Evolutionary conservation across 2,797 vertebrate species (phyloP), one percentile per base, ranked within the genome.

Genomic region (Pipistrellus pygmaeus): DNA sequence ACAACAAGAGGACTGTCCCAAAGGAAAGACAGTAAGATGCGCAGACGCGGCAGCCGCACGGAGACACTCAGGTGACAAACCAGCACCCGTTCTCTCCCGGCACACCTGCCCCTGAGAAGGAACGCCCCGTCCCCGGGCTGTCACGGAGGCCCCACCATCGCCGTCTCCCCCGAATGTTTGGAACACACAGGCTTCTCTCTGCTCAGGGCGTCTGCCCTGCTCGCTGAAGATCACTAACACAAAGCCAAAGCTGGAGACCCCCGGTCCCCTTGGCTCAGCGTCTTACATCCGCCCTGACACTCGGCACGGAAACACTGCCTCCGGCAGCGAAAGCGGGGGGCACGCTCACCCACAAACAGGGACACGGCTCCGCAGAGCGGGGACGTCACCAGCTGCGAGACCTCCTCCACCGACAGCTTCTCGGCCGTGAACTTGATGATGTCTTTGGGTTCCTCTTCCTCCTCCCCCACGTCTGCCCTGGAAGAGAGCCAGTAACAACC

Each of bases 331-430:
- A 41, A 41, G 38, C 38, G 6, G 38, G 38, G 38, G 38, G 7
- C 38, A 41, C 6, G 38, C 38, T 97, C 97, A 99, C 99, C 99
- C 95, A 99, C 97, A 90, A 99, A 99, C 0, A 99, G 81, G 48
- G 99, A 99, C 25, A 99, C 93, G 27, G 99, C 99, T 25, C 99
- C 99, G 97, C 99, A 99, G 71, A 90, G 97, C 0, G 99, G 95
- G 93, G 99, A 99, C 90, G 98, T 53, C 10, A 99, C 99, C 5
- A 98, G 72, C 7, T 98, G 98, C 11, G 98, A 98, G 57, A 98
- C 98, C 85, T 99, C 98, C 81, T 99, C 99, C 10, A 98, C 96
- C 1, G 98, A 99, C 27, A 99, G 99, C 86, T 98, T 98, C 97
- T 99, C 98, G 73, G 88, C 68, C 57, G 98, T 99, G 75, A 99